Evolutionary conservation across 2,888 invertebrate genomes (phyloP).

Genomic region (Mantis religiosa): DNA sequence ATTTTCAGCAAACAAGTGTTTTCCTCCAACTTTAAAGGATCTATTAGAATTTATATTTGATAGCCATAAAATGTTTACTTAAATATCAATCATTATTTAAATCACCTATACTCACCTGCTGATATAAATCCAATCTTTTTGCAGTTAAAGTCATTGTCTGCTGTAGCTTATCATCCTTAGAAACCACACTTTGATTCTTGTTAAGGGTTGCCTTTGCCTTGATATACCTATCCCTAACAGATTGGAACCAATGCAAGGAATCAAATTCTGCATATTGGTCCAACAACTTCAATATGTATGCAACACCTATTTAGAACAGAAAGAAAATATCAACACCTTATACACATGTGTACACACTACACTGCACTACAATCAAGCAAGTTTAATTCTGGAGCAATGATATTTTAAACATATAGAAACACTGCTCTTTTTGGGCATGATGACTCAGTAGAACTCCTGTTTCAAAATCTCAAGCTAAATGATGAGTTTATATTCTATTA

Average conservation of each 20-base stretch:
- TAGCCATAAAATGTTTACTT: no score
- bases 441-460: no score
- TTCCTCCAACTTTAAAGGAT: no score
- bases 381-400: no score
- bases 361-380: no score
- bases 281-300: conserved; percentile 86
- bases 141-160: conserved; percentile 88
- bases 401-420: no score
- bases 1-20: no score
- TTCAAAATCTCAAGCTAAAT: no score
- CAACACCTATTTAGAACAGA: conserved; percentile 53
- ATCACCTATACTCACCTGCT: conserved; percentile 45
- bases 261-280: conserved; percentile 85
- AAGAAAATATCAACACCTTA: not conserved
- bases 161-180: conserved; percentile 77
- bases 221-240: conserved; percentile 69
- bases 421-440: no score
- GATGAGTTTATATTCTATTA: no score
- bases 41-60: no score
- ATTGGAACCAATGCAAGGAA: conserved; percentile 92
- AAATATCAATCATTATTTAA: no score
- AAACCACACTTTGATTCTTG: conserved; percentile 33
- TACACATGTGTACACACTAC: not conserved
- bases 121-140: conserved; percentile 72
- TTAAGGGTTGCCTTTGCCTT: conserved; percentile 54